Evolutionary conservation across 2,888 invertebrate species (phyloP).

Genomic region (Branchinecta sandiegonensis): DNA sequence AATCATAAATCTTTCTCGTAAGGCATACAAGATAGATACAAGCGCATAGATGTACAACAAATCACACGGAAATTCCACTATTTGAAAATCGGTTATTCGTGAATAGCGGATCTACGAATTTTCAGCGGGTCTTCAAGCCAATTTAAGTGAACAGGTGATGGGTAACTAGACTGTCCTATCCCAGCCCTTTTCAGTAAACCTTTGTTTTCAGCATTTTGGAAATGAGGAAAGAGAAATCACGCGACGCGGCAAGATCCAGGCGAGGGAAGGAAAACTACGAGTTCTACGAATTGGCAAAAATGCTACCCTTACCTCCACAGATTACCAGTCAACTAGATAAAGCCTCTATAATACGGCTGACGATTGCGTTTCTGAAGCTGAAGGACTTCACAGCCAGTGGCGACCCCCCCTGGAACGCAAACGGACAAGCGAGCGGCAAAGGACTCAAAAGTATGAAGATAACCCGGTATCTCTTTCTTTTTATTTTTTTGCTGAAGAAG

Average conservation of each 20-base stretch:
- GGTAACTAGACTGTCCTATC: too few species aligned
- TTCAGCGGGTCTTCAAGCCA: too few species aligned
- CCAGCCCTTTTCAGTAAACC: neutral
- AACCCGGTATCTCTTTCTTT: neutral
- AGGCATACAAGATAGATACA: too few species aligned
- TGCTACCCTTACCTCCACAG: slow-evolving; percentile 76
- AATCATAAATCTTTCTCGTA: too few species aligned
- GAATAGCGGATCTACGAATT: too few species aligned
- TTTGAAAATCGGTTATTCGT: too few species aligned
- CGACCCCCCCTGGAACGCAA: slow-evolving; percentile 87
- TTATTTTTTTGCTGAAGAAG: neutral
- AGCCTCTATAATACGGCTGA: slow-evolving; percentile 88
- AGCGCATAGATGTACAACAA: too few species aligned
- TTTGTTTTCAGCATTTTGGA: slow-evolving; percentile 70
- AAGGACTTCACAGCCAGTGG: slow-evolving; percentile 89
- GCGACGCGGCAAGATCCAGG: slow-evolving; percentile 79
- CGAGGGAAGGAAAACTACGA: slow-evolving; percentile 91
- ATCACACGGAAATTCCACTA: too few species aligned
- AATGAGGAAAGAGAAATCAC: slow-evolving; percentile 78
- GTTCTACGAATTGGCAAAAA: slow-evolving; percentile 89
- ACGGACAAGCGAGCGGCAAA: slow-evolving; percentile 32
- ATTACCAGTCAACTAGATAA: slow-evolving; percentile 89
- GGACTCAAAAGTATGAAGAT: slow-evolving; percentile 10
- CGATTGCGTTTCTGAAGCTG: slow-evolving; percentile 86
- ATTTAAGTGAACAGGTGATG: too few species aligned